Evolutionary conservation across 2,797 vertebrate species (phyloP).

Genomic region (Cirrhinus mrigala): DNA sequence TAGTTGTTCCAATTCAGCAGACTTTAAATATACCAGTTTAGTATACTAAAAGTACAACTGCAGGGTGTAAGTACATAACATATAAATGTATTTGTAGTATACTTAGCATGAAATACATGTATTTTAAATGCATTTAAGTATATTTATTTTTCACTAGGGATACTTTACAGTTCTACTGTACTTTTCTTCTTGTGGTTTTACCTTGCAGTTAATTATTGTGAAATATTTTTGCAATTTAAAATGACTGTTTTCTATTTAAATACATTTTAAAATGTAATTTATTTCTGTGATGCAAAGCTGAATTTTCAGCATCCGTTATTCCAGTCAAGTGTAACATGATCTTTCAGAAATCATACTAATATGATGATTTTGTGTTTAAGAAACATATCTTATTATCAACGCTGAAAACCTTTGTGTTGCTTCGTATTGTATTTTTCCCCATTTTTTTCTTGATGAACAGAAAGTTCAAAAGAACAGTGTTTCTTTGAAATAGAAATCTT

Average conservation of each 20-base stretch:
- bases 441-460: not conserved
- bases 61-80: no score
- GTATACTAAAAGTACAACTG: no score
- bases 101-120: no score
- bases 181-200: no score
- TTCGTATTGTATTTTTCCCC: not conserved
- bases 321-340: not conserved
- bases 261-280: not conserved
- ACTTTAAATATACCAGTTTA: no score
- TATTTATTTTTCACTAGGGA: no score
- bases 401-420: not conserved
- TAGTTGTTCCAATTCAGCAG: no score
- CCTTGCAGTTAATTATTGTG: not conserved
- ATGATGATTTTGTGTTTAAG: not conserved
- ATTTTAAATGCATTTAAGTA: no score
- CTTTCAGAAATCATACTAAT: not conserved
- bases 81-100: no score
- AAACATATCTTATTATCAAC: not conserved
- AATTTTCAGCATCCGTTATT: not conserved
- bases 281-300: not conserved
- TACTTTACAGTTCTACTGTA: no score
- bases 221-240: not conserved
- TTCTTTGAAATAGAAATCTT: not conserved
- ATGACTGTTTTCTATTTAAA: not conserved
- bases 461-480: not conserved